A percentile compares a stretch with the other conserved stretches of the same genome.
These are phyloP conservation scores for Himalopsyche anomala DNA, from an alignment of 2,888 invertebrate species.

Conservation along the genomic window DNA sequence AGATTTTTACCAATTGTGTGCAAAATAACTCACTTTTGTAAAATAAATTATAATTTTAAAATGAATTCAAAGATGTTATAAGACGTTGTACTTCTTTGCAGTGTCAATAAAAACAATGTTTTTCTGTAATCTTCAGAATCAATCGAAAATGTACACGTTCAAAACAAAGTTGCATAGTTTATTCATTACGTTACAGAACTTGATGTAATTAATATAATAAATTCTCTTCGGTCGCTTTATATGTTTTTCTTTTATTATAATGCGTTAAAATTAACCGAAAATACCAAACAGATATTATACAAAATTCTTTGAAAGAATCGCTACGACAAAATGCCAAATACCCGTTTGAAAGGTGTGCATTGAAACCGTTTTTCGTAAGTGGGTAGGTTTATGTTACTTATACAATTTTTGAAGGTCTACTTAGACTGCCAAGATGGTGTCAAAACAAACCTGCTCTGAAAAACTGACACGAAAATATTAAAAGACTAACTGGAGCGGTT, in stretches of 20 bases:
- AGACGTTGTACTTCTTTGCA: no score
- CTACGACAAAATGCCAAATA: slow-evolving; percentile 46
- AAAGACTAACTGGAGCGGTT: background rate
- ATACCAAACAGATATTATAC: background rate
- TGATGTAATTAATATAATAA: no score
- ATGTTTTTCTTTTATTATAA: background rate
- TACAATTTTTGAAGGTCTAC: background rate
- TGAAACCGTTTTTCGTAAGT: background rate
- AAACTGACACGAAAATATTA: background rate
- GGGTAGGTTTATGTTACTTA: background rate
- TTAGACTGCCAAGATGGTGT: background rate
- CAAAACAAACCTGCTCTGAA: background rate
- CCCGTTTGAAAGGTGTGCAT: slow-evolving; percentile 48
- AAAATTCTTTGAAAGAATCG: slow-evolving; percentile 1
- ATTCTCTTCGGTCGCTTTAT: no score
- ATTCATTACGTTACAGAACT: no score
- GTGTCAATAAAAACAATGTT: no score
- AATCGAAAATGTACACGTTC: no score
- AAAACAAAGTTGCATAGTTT: no score
- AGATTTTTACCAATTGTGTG: no score
- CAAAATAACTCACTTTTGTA: no score
- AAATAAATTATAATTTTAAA: no score
- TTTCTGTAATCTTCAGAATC: no score
- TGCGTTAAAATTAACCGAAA: slow-evolving; percentile 16
- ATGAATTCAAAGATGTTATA: no score